Percentiles rank a stretch among this genome's conserved stretches.
phyloP scores from a whole-genome alignment of 2,888 invertebrate species.

The Baccha elongata region DNA sequence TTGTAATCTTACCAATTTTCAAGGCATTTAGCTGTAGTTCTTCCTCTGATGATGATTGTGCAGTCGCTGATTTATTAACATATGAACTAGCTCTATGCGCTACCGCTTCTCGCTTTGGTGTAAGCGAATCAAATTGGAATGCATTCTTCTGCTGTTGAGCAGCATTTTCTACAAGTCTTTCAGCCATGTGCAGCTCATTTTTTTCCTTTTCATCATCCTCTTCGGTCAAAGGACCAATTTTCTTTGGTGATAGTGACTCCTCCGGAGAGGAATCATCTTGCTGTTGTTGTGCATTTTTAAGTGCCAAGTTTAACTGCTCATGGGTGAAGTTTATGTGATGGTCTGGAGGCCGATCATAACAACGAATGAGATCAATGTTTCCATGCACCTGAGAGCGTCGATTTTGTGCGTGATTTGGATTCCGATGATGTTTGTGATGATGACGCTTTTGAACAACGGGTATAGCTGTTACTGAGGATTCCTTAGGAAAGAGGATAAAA shows the following conservation, averaged over 20 bases:
- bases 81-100: constrained; percentile 53
- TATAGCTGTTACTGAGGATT: constrained; percentile 35
- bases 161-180: constrained; percentile 81
- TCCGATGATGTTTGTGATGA: constrained; percentile 79
- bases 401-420: constrained; percentile 75
- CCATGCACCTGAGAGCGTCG: constrained; percentile 74
- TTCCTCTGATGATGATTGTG: constrained; percentile 70
- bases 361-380: constrained; percentile 73
- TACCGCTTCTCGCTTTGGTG: constrained; percentile 79
- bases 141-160: constrained; percentile 81
- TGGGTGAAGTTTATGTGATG: constrained; percentile 75
- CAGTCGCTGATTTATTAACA: constrained; percentile 54
- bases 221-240: constrained; percentile 71
- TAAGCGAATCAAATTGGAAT: constrained; percentile 82
- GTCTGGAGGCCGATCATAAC: constrained; percentile 75
- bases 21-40: constrained; percentile 74
- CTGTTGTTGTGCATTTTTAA: constrained; percentile 70
- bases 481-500: constrained; percentile 20
- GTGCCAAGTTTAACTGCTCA: constrained; percentile 75
- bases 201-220: constrained; percentile 63
- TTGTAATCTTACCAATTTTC: constrained; percentile 71
- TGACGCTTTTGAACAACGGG: constrained; percentile 75
- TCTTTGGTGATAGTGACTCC: constrained; percentile 75
- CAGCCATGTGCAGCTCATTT: constrained; percentile 81
- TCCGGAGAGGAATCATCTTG: constrained; percentile 73